phyloP scores from a whole-genome alignment of 2,113 vertebrate species.

The Hiodon alosoides region DNA sequence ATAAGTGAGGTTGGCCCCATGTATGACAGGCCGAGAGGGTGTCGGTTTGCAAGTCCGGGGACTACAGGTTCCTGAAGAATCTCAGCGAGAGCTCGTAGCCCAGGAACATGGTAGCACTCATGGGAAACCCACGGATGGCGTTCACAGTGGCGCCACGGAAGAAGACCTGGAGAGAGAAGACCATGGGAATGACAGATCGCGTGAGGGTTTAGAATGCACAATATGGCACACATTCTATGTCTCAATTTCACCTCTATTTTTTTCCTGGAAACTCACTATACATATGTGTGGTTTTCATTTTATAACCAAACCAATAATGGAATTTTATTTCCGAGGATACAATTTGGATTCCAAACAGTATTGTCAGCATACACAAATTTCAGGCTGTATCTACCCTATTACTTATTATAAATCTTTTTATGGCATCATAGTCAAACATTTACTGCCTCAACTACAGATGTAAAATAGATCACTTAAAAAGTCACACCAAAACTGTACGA shows the following conservation, averaged over 20 bases:
- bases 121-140: slow-evolving; percentile 84
- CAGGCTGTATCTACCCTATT: no score
- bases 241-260: neutral
- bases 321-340: no score
- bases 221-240: neutral
- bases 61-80: slow-evolving; percentile 67
- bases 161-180: slow-evolving; percentile 72
- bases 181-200: no score
- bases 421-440: no score
- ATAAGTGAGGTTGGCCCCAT: no score
- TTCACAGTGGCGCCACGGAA: slow-evolving; percentile 83
- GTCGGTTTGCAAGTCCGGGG: neutral
- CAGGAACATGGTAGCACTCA: slow-evolving; percentile 90
- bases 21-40: no score
- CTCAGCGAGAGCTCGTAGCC: slow-evolving; percentile 86
- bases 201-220: no score
- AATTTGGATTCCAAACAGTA: neutral
- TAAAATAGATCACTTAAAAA: no score
- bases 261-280: neutral
- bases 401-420: no score
- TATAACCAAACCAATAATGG: neutral
- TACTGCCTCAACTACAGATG: no score
- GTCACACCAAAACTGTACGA: no score
- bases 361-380: neutral
- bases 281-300: neutral